phyloP scores from a whole-genome alignment of 2,797 vertebrate species.

The Hirundo rustica region DNA sequence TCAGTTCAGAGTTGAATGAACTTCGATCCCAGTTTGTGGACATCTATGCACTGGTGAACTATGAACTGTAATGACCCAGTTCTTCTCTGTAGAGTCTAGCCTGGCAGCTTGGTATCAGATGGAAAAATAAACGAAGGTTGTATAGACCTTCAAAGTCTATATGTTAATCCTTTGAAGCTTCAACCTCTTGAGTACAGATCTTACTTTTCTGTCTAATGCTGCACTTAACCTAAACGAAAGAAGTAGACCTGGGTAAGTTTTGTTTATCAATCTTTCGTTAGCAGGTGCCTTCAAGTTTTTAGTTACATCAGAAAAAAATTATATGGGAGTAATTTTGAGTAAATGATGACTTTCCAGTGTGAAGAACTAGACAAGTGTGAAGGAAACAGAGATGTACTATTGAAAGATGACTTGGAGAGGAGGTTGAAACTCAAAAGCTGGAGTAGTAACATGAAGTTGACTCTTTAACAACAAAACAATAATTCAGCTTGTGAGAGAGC shows the following conservation, averaged over 20 bases:
- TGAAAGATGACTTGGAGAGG: neutral
- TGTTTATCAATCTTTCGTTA: neutral
- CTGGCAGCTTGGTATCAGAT: neutral
- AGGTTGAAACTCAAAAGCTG: neutral
- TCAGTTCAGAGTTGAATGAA: neutral
- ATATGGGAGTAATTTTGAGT: neutral
- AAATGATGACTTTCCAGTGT: neutral
- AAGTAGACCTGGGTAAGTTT: neutral
- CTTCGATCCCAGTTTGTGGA: neutral
- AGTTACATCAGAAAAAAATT: neutral
- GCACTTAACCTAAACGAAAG: neutral
- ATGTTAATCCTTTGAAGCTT: neutral
- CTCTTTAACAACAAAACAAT: neutral
- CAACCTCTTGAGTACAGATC: neutral
- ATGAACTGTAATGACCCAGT: neutral
- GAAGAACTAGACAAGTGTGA: neutral
- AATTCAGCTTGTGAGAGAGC: neutral
- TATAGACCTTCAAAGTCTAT: neutral
- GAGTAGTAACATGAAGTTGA: neutral
- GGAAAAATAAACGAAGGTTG: neutral
- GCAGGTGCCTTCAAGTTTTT: neutral
- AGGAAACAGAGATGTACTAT: neutral
- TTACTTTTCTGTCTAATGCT: neutral
- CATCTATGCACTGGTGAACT: neutral
- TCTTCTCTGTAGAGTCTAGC: neutral